Percentiles rank a stretch among this genome's conserved stretches.
These are phyloP conservation scores for Xylocopa sonorina DNA, from an alignment of 1,140 invertebrate species.

Conservation along the genomic window DNA sequence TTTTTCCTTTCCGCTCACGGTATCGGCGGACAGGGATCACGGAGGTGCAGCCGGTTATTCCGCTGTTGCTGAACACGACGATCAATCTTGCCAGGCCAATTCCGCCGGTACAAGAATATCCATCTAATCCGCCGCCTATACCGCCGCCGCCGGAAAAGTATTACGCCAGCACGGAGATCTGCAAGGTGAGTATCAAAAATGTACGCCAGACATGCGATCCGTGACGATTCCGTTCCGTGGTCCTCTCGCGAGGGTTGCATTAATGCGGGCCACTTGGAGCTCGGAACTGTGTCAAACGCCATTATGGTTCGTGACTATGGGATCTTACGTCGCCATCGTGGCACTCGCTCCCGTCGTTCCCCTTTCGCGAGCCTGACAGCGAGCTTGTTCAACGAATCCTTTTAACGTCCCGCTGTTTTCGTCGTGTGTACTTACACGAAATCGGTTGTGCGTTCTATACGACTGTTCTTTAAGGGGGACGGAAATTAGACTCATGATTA, in stretches of 20 bases:
- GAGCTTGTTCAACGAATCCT: constrained; percentile 20
- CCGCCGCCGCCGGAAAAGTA: constrained; percentile 89
- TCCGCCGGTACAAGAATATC: constrained; percentile 84
- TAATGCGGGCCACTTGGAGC: constrained; percentile 49
- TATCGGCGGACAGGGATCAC: constrained; percentile 65
- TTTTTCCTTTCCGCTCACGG: constrained; percentile 24
- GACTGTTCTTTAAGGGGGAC: neutral
- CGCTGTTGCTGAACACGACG: constrained; percentile 76
- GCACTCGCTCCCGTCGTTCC: constrained; percentile 44
- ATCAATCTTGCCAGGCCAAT: constrained; percentile 80
- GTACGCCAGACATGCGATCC: constrained; percentile 64
- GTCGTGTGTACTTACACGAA: neutral
- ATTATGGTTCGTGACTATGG: constrained; percentile 56
- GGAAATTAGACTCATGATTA: neutral
- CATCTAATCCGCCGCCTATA: constrained; percentile 86
- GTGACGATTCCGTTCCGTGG: constrained; percentile 63
- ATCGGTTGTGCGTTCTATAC: neutral
- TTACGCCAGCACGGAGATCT: constrained; percentile 87
- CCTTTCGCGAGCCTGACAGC: constrained; percentile 4
- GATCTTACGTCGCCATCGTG: constrained; percentile 53
- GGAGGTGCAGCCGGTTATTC: constrained; percentile 76
- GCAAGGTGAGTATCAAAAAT: constrained; percentile 82
- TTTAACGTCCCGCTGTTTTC: constrained; percentile 11
- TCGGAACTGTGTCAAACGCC: constrained; percentile 60
- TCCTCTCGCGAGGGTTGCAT: constrained; percentile 17